A percentile compares a stretch with the other conserved stretches of the same genome.
Conservation (phyloP, 2,888 invertebrate genomes). For the Aspidapion aeneum region DNA sequence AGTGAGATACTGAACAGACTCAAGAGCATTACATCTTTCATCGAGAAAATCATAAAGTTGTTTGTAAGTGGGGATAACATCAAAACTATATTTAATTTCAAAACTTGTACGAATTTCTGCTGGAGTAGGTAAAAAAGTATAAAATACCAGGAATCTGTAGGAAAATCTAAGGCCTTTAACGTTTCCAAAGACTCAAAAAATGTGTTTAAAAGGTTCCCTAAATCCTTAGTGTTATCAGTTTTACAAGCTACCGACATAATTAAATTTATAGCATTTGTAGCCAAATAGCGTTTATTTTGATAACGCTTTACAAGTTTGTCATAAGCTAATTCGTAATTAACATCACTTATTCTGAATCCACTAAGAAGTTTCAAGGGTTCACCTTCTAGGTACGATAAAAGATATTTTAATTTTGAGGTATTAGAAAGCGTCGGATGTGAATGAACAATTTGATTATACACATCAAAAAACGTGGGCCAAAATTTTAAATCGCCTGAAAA, state of each 20-base stretch:
- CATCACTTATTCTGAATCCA: not conserved
- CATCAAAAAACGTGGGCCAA: no score
- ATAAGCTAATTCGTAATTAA: conserved; percentile 2
- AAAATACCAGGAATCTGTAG: conserved; percentile 1
- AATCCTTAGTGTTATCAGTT: conserved; percentile 2
- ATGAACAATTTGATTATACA: no score
- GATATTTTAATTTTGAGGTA: conserved; percentile 1
- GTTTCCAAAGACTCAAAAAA: conserved; percentile 8
- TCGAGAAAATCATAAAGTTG: no score
- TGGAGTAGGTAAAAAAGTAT: conserved; percentile 1
- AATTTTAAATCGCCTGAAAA: no score
- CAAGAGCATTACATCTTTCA: conserved; percentile 8
- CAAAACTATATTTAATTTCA: no score
- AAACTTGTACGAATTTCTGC: conserved; percentile 9
- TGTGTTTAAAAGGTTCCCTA: not conserved
- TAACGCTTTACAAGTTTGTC: no score
- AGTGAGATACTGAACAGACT: no score
- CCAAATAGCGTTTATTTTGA: conserved; percentile 4
- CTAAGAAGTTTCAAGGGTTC: conserved; percentile 4
- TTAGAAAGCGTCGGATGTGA: no score
- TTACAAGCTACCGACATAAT: conserved; percentile 3
- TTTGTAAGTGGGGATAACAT: no score
- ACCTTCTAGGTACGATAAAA: conserved; percentile 3
- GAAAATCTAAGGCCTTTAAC: conserved; percentile 3
- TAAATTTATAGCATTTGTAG: not conserved